Conservation (phyloP, 2,797 vertebrate species). For the Synaphobranchus kaupii region DNA sequence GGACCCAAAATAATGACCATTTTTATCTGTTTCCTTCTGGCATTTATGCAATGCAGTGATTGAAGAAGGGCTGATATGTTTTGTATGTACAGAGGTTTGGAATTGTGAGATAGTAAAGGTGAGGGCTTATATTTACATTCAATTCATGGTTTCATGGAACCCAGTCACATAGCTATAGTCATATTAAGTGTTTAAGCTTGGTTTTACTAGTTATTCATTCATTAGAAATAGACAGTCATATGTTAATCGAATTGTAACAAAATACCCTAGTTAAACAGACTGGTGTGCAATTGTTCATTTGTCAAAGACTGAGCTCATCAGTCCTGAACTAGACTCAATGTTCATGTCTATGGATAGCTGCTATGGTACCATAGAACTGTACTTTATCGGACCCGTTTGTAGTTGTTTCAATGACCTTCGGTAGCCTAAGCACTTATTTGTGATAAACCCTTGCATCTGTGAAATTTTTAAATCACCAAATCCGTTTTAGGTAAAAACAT, state of each 20-base stretch:
- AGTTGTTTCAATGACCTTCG: too few species aligned
- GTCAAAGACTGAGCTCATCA: not conserved
- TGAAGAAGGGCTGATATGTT: not conserved
- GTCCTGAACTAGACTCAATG: too few species aligned
- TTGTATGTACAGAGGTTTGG: conserved; percentile 25
- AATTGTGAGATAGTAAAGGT: not conserved
- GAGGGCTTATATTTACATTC: not conserved
- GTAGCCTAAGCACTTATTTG: too few species aligned
- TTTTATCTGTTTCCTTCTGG: conserved; percentile 25
- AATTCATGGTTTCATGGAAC: not conserved
- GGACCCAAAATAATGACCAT: not conserved
- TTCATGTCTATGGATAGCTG: too few species aligned
- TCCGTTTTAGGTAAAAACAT: too few species aligned
- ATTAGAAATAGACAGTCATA: not conserved
- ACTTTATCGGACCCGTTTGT: too few species aligned
- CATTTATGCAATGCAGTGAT: conserved; percentile 22
- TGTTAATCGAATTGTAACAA: too few species aligned
- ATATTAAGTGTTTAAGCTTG: not conserved
- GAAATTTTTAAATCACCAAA: too few species aligned
- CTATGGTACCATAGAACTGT: too few species aligned
- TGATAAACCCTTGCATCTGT: too few species aligned
- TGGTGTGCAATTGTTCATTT: not conserved
- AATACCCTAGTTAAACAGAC: not conserved
- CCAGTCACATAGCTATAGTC: not conserved
- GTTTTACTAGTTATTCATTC: not conserved